These are phyloP conservation scores for Drosophila borborema DNA, from an alignment of 2,888 invertebrate species.

Conservation along the genomic window DNA sequence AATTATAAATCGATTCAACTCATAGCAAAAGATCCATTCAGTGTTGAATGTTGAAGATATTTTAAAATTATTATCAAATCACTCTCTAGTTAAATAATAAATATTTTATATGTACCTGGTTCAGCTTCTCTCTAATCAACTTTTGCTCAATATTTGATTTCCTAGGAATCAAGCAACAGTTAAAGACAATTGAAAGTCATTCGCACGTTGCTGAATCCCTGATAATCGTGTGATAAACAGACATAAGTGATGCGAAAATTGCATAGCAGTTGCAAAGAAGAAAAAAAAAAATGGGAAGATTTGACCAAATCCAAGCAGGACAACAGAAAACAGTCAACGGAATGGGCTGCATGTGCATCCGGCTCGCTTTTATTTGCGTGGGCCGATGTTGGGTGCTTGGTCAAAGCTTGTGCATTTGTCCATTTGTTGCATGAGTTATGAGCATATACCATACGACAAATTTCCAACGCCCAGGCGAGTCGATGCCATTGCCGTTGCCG, in stretches of 20 bases:
- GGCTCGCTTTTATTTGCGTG: conserved; percentile 45
- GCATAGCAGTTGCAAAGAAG: conserved; percentile 21
- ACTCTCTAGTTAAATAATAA: not conserved
- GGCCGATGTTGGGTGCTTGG: conserved; percentile 25
- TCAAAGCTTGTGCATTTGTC: conserved; percentile 66
- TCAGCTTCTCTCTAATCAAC: not conserved
- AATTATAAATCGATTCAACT: no score
- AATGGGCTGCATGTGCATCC: conserved; percentile 54
- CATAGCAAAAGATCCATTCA: no score
- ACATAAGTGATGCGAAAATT: conserved; percentile 38
- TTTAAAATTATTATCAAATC: no score
- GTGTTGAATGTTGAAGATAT: no score
- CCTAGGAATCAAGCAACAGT: not conserved
- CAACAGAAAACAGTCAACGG: not conserved
- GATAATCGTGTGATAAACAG: conserved; percentile 16
- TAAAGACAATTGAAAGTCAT: not conserved
- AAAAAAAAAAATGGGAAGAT: not conserved
- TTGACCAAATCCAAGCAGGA: conserved; percentile 9
- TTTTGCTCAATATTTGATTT: not conserved
- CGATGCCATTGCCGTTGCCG: not conserved
- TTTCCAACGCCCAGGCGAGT: conserved; percentile 35
- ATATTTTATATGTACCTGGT: not conserved
- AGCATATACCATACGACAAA: conserved; percentile 80
- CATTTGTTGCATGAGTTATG: conserved; percentile 83
- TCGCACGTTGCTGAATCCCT: not conserved